phyloP scores from a whole-genome alignment of 2,888 invertebrate genomes.

The Willowsia nigromaculata region DNA sequence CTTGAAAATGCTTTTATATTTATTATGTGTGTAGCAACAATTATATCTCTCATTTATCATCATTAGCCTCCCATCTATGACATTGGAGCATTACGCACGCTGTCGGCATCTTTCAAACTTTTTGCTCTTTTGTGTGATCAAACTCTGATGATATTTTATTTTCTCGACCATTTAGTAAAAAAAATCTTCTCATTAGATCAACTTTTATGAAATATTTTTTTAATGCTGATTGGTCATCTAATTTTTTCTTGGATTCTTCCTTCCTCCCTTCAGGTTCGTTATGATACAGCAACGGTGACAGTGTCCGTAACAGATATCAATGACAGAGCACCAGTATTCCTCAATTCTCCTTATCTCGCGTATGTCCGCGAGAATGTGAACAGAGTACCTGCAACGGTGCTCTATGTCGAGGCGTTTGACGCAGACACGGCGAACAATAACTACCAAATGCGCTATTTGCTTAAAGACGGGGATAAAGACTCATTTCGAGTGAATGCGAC shows the following conservation, averaged over 20 bases:
- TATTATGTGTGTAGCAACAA: slow-evolving; percentile 28
- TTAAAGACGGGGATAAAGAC: slow-evolving; percentile 95
- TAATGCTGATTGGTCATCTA: background rate
- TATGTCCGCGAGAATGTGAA: slow-evolving; percentile 96
- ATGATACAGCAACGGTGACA: slow-evolving; percentile 87
- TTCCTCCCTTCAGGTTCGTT: slow-evolving; percentile 81
- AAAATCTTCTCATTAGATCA: background rate
- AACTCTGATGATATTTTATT: background rate
- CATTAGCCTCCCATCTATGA: slow-evolving; percentile 52
- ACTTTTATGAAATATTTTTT: background rate
- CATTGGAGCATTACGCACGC: slow-evolving; percentile 37
- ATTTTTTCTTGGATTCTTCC: background rate
- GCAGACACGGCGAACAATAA: slow-evolving; percentile 80
- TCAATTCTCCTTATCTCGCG: slow-evolving; percentile 96
- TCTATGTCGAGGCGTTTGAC: slow-evolving; percentile 79
- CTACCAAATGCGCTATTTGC: slow-evolving; percentile 94
- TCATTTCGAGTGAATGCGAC: slow-evolving; percentile 95
- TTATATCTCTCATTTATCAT: slow-evolving; percentile 61
- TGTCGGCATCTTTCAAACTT: slow-evolving; percentile 62
- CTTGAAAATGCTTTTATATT: background rate
- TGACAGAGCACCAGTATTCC: slow-evolving; percentile 86
- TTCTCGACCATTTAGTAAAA: background rate
- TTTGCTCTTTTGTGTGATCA: slow-evolving; percentile 32
- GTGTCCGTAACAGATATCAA: slow-evolving; percentile 82
- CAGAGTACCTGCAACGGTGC: slow-evolving; percentile 83